Conservation (phyloP, 2,797 vertebrate genomes). For the Oryzias dopingdopingensis region DNA sequence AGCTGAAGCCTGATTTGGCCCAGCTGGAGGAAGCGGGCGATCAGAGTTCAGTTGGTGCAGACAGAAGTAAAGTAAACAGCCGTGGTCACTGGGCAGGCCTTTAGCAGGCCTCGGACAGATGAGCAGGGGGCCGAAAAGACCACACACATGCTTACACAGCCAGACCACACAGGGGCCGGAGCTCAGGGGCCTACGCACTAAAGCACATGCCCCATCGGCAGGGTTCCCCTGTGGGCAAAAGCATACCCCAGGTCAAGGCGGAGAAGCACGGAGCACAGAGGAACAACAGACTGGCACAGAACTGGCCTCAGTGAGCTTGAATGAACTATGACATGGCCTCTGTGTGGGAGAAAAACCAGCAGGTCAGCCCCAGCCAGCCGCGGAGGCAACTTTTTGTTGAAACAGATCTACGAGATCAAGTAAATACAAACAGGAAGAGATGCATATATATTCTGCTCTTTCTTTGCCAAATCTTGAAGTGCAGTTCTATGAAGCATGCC, state of each 20-base stretch:
- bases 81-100: slow-evolving; percentile 96
- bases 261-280: slow-evolving; percentile 50
- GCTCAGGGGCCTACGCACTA: slow-evolving; percentile 82
- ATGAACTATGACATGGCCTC: slow-evolving; percentile 20
- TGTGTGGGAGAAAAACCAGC: slow-evolving; percentile 25
- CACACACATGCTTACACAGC: slow-evolving; percentile 74
- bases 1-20: slow-evolving; percentile 88
- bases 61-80: slow-evolving; percentile 99
- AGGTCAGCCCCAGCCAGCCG: slow-evolving; percentile 27
- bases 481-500: slow-evolving; percentile 43
- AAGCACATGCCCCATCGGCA: slow-evolving; percentile 76
- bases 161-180: slow-evolving; percentile 77
- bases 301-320: slow-evolving; percentile 22
- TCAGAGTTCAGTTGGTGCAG: slow-evolving; percentile 93
- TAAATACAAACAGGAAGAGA: slow-evolving; percentile 79
- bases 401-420: slow-evolving; percentile 40
- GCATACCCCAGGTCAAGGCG: slow-evolving; percentile 63
- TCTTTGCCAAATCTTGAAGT: slow-evolving; percentile 62
- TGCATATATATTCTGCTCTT: slow-evolving; percentile 60
- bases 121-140: slow-evolving; percentile 83
- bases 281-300: slow-evolving; percentile 67
- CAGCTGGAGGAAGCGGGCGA: slow-evolving; percentile 97
- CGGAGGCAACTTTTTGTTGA: slow-evolving; percentile 39
- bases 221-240: slow-evolving; percentile 71
- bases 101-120: slow-evolving; percentile 98